Base-by-base conservation (phyloP, 2,888 invertebrate genomes). In the Mythimna ferrago region DNA sequence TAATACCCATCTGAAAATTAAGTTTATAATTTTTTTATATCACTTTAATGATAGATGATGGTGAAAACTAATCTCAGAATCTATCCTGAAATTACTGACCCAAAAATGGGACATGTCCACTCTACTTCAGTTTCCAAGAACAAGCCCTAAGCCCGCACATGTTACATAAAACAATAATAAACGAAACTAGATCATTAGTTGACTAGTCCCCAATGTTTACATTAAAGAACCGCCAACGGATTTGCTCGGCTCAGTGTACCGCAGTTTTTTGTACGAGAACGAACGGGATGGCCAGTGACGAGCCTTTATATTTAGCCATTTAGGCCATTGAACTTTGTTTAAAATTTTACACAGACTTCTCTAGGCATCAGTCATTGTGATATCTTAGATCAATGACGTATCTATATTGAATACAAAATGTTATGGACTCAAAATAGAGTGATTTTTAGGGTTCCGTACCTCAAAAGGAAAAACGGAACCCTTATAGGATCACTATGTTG, bases 241-340 rank as follows among this genome's bases (percentile, higher is more conserved):
- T 78, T 57, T 62, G 74, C 77, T 72, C 76, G 11, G 14, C 3
- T n/a, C 6, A 3, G n/a, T 41, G 60, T n/a, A n/a, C n/a, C 61
- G 81, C 78, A 72, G 53, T 85, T 88, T 89, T 88, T 87, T 86
- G 76, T 76, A 66, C 73, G 48, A 75, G 67, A 77, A 83, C 86
- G 87, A 83, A 86, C 89, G 88, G 89, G 87, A 88, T 85, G 80
- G 68, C 35, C 48, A 38, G 81, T 82, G 88, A 88, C 86, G 89
- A 89, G 78, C 80, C 84, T 90, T 89, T 93, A 93, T 90, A 91
- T 93, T 93, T 93, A 93, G 93, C 90, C 87, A 90, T 92, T 87
- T 90, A 77, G 93, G 90, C 77, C 92, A 86, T 86, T 92, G 93
- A 93, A 92, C 93, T 89, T 91, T 86, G 80, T 69, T 76, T 73